Evolutionary conservation across 2,888 invertebrate genomes (phyloP).

Genomic region (Adelognathus sp.): DNA sequence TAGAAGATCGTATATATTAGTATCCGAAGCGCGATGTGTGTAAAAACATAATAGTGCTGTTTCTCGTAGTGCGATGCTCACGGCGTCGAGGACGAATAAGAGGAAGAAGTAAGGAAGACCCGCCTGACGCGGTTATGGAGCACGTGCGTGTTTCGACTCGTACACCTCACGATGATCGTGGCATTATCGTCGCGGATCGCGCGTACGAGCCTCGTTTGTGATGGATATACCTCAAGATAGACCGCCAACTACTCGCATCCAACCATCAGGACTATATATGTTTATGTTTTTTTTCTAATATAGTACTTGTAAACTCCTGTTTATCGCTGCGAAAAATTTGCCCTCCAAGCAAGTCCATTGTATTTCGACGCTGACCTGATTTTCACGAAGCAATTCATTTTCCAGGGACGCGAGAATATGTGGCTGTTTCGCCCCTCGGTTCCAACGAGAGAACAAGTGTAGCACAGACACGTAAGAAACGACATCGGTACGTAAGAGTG

Average conservation of each 20-base stretch:
- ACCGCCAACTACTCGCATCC: conserved; percentile 6
- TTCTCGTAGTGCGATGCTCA: conserved; percentile 14
- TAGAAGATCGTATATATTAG: background rate
- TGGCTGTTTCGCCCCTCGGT: conserved; percentile 6
- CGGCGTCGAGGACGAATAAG: too few relatives aligned
- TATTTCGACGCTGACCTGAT: conserved; percentile 51
- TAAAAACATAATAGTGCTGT: conserved; percentile 23
- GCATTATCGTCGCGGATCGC: conserved; percentile 11
- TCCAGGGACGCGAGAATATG: conserved; percentile 41
- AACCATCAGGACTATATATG: background rate
- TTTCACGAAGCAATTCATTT: conserved; percentile 53
- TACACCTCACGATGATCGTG: background rate
- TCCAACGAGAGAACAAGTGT: background rate
- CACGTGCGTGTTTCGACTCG: background rate
- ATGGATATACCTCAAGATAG: background rate
- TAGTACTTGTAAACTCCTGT: background rate
- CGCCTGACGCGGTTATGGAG: background rate
- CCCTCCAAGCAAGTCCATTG: conserved; percentile 34
- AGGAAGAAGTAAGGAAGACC: background rate
- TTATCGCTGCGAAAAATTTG: conserved; percentile 17
- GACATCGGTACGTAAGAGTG: background rate
- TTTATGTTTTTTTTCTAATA: background rate
- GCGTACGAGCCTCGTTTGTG: background rate
- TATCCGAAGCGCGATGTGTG: conserved; percentile 12
- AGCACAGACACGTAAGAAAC: background rate